phyloP scores from a whole-genome alignment of 2,888 invertebrate species.

The Phaonia tiefii region DNA sequence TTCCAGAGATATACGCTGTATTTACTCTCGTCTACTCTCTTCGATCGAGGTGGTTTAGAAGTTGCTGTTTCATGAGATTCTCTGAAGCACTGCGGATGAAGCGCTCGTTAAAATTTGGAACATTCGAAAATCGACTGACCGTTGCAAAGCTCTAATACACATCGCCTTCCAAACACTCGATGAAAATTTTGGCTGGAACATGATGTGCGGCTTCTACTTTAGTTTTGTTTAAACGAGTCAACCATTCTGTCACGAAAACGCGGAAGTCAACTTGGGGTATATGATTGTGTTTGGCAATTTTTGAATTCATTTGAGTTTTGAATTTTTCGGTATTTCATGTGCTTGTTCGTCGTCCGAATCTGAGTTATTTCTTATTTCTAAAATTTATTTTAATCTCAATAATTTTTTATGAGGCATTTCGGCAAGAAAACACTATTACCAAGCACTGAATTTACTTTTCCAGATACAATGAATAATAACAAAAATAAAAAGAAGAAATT shows the following conservation, averaged over 20 bases:
- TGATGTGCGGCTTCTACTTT: slow-evolving; percentile 1
- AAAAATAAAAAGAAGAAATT: slow-evolving; percentile 14
- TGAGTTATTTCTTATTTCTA: slow-evolving; percentile 13
- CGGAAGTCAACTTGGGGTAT: too few relatives aligned
- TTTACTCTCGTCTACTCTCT: too few relatives aligned
- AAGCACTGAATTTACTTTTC: slow-evolving; percentile 28
- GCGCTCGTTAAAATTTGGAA: background rate
- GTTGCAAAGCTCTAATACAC: slow-evolving; percentile 3
- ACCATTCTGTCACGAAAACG: background rate
- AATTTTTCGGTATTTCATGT: slow-evolving; percentile 24
- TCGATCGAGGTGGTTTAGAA: too few relatives aligned
- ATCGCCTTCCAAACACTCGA: background rate
- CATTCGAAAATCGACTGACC: slow-evolving; percentile 1
- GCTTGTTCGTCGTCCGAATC: slow-evolving; percentile 26
- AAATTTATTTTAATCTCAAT: slow-evolving; percentile 23
- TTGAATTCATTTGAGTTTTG: background rate
- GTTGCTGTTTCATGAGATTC: too few relatives aligned
- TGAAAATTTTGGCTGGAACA: slow-evolving; percentile 2
- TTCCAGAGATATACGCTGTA: too few relatives aligned
- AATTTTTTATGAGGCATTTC: slow-evolving; percentile 12
- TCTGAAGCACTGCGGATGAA: too few relatives aligned
- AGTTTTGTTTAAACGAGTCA: too few relatives aligned
- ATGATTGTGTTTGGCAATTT: too few relatives aligned
- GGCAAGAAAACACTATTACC: slow-evolving; percentile 1
- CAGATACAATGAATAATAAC: slow-evolving; percentile 13